A percentile compares a stretch with the other conserved stretches of the same genome.
Evolutionary conservation across 2,113 vertebrate genomes (phyloP).

Genomic region (Onychostoma macrolepis): DNA sequence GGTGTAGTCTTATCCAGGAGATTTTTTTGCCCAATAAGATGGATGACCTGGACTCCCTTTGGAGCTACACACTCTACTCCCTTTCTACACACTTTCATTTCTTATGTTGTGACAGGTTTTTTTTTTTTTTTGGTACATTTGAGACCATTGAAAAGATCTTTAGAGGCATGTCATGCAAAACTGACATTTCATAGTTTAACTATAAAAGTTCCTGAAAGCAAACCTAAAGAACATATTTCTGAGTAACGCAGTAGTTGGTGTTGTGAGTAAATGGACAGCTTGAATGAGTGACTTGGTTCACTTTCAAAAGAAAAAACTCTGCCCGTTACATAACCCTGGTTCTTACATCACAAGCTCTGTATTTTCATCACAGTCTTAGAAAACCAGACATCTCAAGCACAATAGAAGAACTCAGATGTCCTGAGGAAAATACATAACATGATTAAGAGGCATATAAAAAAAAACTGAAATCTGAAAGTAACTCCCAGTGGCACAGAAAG

Average conservation of each 20-base stretch:
- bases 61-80: not conserved
- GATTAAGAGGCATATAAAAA: not conserved
- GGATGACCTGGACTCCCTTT: slow-evolving; percentile 9
- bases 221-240: not conserved
- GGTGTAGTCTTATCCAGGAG: not conserved
- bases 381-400: not conserved
- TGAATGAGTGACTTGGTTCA: not conserved
- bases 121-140: not conserved
- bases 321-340: not conserved
- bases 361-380: slow-evolving; percentile 23
- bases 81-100: too few relatives aligned
- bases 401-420: not conserved
- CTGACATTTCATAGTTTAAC: not conserved
- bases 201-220: too few relatives aligned
- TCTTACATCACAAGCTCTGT: slow-evolving; percentile 7
- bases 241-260: not conserved
- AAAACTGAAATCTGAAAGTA: not conserved
- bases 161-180: not conserved
- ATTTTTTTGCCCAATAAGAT: not conserved
- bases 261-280: not conserved
- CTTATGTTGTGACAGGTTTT: not conserved
- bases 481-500: not conserved
- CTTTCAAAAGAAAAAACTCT: not conserved
- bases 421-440: not conserved
- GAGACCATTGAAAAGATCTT: not conserved